Conservation (phyloP, 2,888 invertebrate species). For the Ormyrus rosae region DNA sequence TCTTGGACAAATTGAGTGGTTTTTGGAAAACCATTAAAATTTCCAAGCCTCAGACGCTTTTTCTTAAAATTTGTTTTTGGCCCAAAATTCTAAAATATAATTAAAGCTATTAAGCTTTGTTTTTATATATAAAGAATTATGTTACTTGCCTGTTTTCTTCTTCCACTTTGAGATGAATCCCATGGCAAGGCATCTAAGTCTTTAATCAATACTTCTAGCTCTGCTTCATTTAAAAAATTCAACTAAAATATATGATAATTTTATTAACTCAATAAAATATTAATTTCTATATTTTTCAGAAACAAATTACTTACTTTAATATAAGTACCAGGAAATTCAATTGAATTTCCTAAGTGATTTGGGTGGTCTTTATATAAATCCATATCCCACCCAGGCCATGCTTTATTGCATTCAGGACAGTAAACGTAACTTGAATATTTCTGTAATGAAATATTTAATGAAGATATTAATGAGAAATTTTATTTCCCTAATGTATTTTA, state of each 20-base stretch:
- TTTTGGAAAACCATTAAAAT: slow-evolving; percentile 91
- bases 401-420: slow-evolving; percentile 85
- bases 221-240: slow-evolving; percentile 85
- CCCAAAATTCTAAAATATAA: slow-evolving; percentile 87
- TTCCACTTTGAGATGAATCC: slow-evolving; percentile 95
- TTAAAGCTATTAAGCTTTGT: neutral
- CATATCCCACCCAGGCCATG: slow-evolving; percentile 86
- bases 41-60: slow-evolving; percentile 85
- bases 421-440: slow-evolving; percentile 82
- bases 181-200: slow-evolving; percentile 89
- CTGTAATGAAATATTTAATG: slow-evolving; percentile 70
- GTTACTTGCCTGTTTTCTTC: slow-evolving; percentile 87
- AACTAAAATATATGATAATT: slow-evolving; percentile 73
- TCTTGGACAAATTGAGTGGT: slow-evolving; percentile 88
- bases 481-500: too few species aligned
- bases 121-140: slow-evolving; percentile 5
- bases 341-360: slow-evolving; percentile 80
- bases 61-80: slow-evolving; percentile 99
- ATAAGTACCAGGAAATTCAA: slow-evolving; percentile 83
- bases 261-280: slow-evolving; percentile 12
- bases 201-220: slow-evolving; percentile 82
- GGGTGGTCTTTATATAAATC: slow-evolving; percentile 82
- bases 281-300: neutral
- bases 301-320: slow-evolving; percentile 74
- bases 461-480: neutral